These are phyloP conservation scores for Melitaea athalia DNA, from an alignment of 2,888 invertebrate species.

Conservation along the genomic window DNA sequence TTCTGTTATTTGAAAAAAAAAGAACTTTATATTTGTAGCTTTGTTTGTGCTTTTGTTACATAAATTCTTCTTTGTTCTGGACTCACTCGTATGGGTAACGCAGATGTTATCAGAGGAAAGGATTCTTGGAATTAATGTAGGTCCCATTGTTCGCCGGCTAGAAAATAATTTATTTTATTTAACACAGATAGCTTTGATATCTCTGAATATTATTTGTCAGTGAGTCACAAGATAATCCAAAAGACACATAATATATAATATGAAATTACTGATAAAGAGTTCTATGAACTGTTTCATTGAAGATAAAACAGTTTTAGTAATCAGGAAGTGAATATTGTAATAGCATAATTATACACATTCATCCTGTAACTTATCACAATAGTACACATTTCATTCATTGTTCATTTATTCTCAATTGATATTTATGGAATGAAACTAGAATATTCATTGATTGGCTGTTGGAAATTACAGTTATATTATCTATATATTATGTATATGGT, in stretches of 20 bases:
- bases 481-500: too few relatives aligned
- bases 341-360: constrained; percentile 29
- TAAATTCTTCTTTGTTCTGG: constrained; percentile 60
- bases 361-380: constrained; percentile 45
- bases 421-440: background rate
- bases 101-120: constrained; percentile 68
- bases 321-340: constrained; percentile 40
- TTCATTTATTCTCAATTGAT: background rate
- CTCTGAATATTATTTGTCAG: constrained; percentile 27
- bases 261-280: constrained; percentile 45
- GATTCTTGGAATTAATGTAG: constrained; percentile 73
- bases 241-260: constrained; percentile 22
- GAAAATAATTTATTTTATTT: constrained; percentile 33
- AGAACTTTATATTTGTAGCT: constrained; percentile 67
- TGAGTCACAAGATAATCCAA: constrained; percentile 36
- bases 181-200: constrained; percentile 28
- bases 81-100: constrained; percentile 48
- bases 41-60: constrained; percentile 74
- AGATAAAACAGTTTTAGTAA: constrained; percentile 33
- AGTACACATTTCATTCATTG: constrained; percentile 14
- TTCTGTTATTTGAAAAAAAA: constrained; percentile 48
- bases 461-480: too few relatives aligned
- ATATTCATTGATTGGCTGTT: background rate
- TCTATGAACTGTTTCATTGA: constrained; percentile 49
- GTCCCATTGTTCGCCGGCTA: constrained; percentile 63